These are phyloP conservation scores for Henicopernis longicauda DNA, from an alignment of 2,113 vertebrate genomes.

Conservation along the genomic window DNA sequence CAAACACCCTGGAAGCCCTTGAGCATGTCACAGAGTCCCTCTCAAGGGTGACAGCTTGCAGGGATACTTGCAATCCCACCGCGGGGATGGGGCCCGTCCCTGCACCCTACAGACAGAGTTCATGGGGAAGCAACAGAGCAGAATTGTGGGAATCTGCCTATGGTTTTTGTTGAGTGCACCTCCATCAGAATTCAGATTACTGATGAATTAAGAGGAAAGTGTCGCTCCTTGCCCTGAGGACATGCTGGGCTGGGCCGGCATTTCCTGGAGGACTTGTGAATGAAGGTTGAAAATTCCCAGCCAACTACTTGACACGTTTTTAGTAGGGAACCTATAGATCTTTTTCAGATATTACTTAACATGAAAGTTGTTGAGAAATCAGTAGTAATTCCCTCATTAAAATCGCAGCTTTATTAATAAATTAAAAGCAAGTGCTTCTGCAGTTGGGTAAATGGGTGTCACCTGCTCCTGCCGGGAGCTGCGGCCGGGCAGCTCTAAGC, in stretches of 20 bases:
- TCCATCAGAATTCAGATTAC: not conserved
- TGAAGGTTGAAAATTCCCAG: not conserved
- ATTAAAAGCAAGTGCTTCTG: not conserved
- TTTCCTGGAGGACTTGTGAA: not conserved
- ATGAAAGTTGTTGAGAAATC: not conserved
- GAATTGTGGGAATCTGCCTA: not conserved
- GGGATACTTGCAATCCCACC: not conserved
- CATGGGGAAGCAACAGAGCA: not conserved
- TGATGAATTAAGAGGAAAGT: not conserved
- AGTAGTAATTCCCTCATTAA: not conserved
- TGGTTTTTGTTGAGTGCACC: not conserved
- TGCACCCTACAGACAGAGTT: not conserved
- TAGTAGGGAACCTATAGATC: not conserved
- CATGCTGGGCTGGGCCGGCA: not conserved
- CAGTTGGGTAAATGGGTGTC: not conserved
- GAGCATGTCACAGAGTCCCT: not conserved
- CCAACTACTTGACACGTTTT: not conserved
- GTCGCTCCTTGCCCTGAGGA: not conserved
- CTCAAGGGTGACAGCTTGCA: not conserved
- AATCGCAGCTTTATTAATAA: not conserved
- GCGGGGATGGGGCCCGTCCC: accelerated
- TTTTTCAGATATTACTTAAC: not conserved
- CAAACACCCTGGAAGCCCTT: not conserved
- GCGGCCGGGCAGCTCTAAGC: accelerated
- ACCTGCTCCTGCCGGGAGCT: not conserved